A percentile compares a stretch with the other conserved stretches of the same genome.
These are phyloP conservation scores for Drosophila erecta DNA, from an alignment of 1,140 invertebrate genomes.

Conservation along the genomic window DNA sequence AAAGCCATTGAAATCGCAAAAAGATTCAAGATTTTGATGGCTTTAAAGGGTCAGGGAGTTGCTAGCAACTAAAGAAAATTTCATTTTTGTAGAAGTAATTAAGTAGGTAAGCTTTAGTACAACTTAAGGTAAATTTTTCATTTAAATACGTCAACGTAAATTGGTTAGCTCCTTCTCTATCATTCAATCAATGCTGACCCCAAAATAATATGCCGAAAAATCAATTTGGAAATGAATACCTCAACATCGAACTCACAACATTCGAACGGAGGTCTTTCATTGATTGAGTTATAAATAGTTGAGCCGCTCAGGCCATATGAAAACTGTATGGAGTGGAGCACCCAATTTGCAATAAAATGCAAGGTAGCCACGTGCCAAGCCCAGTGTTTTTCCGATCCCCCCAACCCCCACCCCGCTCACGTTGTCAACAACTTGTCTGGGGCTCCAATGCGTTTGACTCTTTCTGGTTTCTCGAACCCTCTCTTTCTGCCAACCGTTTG, in stretches of 20 bases:
- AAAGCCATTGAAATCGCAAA: background rate
- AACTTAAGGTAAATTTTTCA: background rate
- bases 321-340: background rate
- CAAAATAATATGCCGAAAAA: slow-evolving; percentile 14
- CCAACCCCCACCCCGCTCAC: background rate
- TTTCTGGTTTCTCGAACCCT: background rate
- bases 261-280: slow-evolving; percentile 11
- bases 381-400: background rate
- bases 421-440: slow-evolving; percentile 34
- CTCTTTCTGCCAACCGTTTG: slow-evolving; percentile 14
- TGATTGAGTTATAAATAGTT: slow-evolving; percentile 54
- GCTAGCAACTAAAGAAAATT: background rate
- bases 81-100: background rate
- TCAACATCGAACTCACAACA: slow-evolving; percentile 2
- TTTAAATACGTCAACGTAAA: background rate
- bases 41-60: slow-evolving; percentile 13
- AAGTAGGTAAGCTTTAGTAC: no score
- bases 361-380: slow-evolving; percentile 45
- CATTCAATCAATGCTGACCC: slow-evolving; percentile 14
- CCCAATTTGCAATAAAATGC: slow-evolving; percentile 41
- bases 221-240: slow-evolving; percentile 23
- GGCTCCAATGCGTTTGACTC: background rate
- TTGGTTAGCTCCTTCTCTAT: background rate
- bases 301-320: slow-evolving; percentile 5
- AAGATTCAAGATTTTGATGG: slow-evolving; percentile 9